Evolutionary conservation across 2,797 vertebrate species (phyloP).

Genomic region (Sebastes vulpes): DNA sequence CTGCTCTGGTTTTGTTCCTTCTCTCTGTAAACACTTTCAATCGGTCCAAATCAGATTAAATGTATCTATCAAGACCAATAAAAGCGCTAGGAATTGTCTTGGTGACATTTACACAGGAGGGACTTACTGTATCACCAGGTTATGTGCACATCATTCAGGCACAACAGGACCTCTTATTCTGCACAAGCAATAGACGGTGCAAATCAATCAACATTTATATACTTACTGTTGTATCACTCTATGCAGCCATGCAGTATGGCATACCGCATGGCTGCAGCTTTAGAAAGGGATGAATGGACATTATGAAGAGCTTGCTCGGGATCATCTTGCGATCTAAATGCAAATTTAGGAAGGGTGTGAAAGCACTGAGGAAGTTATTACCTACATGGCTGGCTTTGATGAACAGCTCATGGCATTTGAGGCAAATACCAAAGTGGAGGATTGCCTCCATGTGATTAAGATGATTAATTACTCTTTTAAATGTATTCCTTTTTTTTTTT

Average conservation of each 20-base stretch:
- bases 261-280: constrained; percentile 51
- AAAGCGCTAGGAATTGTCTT: neutral
- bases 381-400: constrained; percentile 84
- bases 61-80: neutral
- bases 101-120: constrained; percentile 19
- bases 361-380: constrained; percentile 81
- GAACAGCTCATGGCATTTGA: constrained; percentile 74
- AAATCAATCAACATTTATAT: constrained; percentile 58
- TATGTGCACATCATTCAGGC: neutral
- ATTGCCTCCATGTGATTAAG: constrained; percentile 80
- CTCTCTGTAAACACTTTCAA: neutral
- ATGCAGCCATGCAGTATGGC: constrained; percentile 24
- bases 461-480: constrained; percentile 83
- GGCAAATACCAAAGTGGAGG: constrained; percentile 77
- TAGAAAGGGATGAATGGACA: constrained; percentile 65
- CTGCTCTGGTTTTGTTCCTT: neutral
- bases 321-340: constrained; percentile 83
- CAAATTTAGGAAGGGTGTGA: constrained; percentile 75
- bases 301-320: constrained; percentile 73
- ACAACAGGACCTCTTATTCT: constrained; percentile 11
- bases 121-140: neutral
- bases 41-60: neutral
- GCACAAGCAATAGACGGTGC: constrained; percentile 14
- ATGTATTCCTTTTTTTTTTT: constrained; percentile 44
- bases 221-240: constrained; percentile 33